Percentiles rank a stretch among this genome's conserved stretches.
Conservation (phyloP, 2,888 invertebrate genomes). For the Creontiades dilutus region DNA sequence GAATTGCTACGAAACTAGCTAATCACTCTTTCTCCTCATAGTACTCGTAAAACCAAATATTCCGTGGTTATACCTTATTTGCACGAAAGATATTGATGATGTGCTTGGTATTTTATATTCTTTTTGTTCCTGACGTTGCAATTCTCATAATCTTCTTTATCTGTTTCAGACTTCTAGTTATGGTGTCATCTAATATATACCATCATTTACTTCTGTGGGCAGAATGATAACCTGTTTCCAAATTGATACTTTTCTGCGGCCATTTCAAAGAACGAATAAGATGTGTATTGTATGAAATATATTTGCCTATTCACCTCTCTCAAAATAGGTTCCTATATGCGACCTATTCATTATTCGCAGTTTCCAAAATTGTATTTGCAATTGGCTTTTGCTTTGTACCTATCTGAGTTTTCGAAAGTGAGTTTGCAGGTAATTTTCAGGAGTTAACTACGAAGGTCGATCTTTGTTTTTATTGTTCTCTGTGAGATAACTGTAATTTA, state of each 20-base stretch:
- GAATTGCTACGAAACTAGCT: too few species aligned
- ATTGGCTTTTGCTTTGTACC: too few species aligned
- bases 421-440: too few species aligned
- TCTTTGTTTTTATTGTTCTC: neutral
- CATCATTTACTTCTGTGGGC: constrained; percentile 50
- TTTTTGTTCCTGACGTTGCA: neutral
- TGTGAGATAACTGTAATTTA: neutral
- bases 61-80: too few species aligned
- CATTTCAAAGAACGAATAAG: constrained; percentile 29
- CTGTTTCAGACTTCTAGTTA: constrained; percentile 59
- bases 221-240: constrained; percentile 35
- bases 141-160: neutral
- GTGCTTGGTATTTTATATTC: neutral
- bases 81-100: too few species aligned
- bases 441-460: neutral
- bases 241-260: constrained; percentile 30
- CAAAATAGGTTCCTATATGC: neutral
- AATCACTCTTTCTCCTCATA: too few species aligned
- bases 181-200: constrained; percentile 52
- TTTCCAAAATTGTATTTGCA: neutral
- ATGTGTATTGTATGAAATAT: neutral
- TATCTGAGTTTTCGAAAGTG: too few species aligned
- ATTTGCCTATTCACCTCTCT: neutral
- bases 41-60: too few species aligned
- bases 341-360: neutral